Evolutionary conservation across 2,888 invertebrate species (phyloP), one percentile per base, ranked within the genome.

Genomic region (Epinotia nisella): DNA sequence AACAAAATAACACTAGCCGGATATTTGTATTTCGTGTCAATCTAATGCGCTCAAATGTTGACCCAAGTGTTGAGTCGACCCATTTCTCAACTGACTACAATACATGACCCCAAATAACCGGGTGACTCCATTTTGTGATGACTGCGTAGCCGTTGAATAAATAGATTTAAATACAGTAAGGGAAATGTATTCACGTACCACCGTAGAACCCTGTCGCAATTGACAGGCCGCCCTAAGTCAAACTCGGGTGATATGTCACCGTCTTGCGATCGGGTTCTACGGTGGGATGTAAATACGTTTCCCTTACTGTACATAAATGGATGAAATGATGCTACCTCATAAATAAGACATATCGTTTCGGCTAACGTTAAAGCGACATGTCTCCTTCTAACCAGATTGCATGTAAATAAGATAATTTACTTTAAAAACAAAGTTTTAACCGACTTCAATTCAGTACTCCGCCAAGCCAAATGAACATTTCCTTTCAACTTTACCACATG

Each of bases 1-100:
- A 35, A 35, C 9, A 35, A 35, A 3, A 45, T 15, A 45, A 45
- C 45, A 3, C 45, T 3, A 45, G 15, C 45, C 15, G 45, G 45
- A 45, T 45, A 13, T 4, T 45, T 45, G 45, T 2, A 13, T 3
- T 13, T n/a, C 49, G n/a, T n/a, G 7, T n/a, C 49, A 7, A 49
- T 49, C 4, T 49, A 1, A 49, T 13, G 15, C 45, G n/a, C 13
- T n/a, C n/a, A n/a, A 53, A 29, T 51, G 39, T 66, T 66, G 66
- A 66, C 55, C 19, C 65, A 66, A 56, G 65, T 66, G 65, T 21
- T 21, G 24, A n/a, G 39, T 35, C 39, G 39, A 55, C 65, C 66
- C 39, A 56, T 66, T 41, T 56, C 56, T 13, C n/a, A 41, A 10
- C 39, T 13, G 59, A 41, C 55, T 21, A 66, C 41, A 66, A 56